Evolutionary conservation across 2,113 vertebrate species (phyloP), one percentile per base, ranked within the genome.

Genomic region (Mustela nigripes): DNA sequence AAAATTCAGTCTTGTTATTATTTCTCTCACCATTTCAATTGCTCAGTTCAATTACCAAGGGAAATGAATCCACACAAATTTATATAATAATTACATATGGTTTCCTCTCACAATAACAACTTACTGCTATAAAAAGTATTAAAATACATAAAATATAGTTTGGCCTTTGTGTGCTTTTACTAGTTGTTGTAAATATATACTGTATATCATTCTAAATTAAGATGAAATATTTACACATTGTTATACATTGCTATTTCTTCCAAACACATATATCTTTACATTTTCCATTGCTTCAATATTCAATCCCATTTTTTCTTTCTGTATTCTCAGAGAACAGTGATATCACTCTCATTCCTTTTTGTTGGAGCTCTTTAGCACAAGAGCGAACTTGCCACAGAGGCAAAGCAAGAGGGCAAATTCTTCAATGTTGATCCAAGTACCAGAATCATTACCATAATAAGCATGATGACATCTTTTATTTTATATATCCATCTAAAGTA

Each of bases 1-100:
- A 98, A 65, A 94, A 97, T 33, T 96, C 12, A 91, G n/a, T 45
- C 96, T 97, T 97, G 22, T 65, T 96, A 89, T 42, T 97, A 95
- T 94, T 91, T 95, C 42, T 71, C 8, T 15, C 56, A 86, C 93
- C 33, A 94, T 93, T 96, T 96, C 65, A 97, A 14, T 85, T 97
- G 71, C 45, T 89, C 78, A 96, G 91, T 97, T 95, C 42, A 92
- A 74, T 97, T 94, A 93, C 78, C 62, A 93, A 79, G 45, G 45
- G 78, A 96, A 85, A 93, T 89, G 78, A 94, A 95, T 82, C 33
- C 63, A 92, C 83, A 21, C 9, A 95, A 74, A 14, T 81, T 97
- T 87, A 36, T 71, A 19, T 85, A 92, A 92, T 81, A 95, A 90
- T 87, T 18, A 95, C 92, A 82, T 48, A 94, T 60, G 11, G 14